Evolutionary conservation across 1,140 invertebrate species (phyloP), one percentile per base, ranked within the genome.

Genomic region (Drosophila pseudoobscura): DNA sequence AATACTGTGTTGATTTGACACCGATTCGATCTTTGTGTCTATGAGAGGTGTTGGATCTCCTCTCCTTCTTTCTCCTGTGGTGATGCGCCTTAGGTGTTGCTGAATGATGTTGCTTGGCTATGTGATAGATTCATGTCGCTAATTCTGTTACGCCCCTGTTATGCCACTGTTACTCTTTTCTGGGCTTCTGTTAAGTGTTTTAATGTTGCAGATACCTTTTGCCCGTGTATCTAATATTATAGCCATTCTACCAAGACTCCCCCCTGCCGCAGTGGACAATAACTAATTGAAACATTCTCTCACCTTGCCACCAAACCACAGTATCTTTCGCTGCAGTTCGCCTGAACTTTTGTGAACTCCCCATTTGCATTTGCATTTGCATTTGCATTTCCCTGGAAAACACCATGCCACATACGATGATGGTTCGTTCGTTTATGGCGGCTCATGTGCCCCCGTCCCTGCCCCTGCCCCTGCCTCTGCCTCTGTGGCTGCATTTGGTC

Each of bases 1-100:
- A 57, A 69, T 39, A 79, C 59, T 78, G 70, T 54, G 60, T 57
- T 78, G 78, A 85, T 88, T 88, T 88, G 71, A 87, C 82, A 87
- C 83, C 66, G 74, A 82, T 66, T 41, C 71, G 69, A 49, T 55
- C 70, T 69, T 68, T 62, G 60, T 51, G 13, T 51, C 49, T 26
- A 75, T 56, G 49, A 66, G 46, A n/a, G n/a, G 46, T 78, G 6
- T 39, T 11, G 11, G 26, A 43, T 20, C 9, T 24, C 2, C 15
- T 11, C 1, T 6, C 2, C 41, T 22, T 2, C 2, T 0, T 24
- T 29, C 4, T 2, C 20, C 13, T 44, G 22, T 43, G 39, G n/a
- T 17, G 11, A n/a, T 26, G 22, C 55, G 35, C 35, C 13, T 39
- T 1, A 5, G 11, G 9, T 39, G 35, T 13, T 39, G 11, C 35